Percentiles rank a stretch among this genome's conserved stretches.
Conservation (phyloP, 2,797 vertebrate species). For the Phalanger gymnotis region DNA sequence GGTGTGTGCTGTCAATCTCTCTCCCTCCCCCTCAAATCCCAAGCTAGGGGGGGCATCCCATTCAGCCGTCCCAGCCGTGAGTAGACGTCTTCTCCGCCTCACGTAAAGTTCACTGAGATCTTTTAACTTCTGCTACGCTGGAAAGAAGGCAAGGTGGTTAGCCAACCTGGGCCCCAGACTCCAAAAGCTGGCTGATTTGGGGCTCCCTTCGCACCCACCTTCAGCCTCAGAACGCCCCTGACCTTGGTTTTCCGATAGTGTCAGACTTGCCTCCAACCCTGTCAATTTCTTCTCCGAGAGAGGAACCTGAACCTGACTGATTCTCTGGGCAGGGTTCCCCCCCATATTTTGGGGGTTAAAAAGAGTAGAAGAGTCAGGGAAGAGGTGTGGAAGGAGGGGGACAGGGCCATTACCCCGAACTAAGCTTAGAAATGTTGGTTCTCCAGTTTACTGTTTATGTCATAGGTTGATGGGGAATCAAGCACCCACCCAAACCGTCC, state of each 20-base stretch:
- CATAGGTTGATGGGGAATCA: neutral
- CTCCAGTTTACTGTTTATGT: neutral
- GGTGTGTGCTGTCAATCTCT: conserved; percentile 7
- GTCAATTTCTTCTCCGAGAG: neutral
- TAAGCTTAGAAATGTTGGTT: neutral
- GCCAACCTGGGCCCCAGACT: neutral
- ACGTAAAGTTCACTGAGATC: neutral
- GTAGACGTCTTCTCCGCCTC: neutral
- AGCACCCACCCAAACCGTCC: neutral
- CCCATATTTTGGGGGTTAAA: neutral
- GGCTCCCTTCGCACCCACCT: neutral
- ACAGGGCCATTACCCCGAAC: neutral
- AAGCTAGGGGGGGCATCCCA: neutral
- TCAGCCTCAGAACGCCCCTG: neutral
- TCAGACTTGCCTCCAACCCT: neutral
- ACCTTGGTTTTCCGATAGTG: neutral
- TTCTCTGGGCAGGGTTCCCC: conserved; percentile 20
- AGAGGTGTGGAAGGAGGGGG: too few species aligned
- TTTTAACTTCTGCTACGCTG: neutral
- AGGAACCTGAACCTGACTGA: neutral
- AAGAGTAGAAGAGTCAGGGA: too few species aligned
- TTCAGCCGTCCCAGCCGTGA: neutral
- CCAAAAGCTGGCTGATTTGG: neutral
- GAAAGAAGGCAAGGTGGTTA: neutral
- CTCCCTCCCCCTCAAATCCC: neutral